Evolutionary conservation across 2,888 invertebrate species (phyloP), one percentile per base, ranked within the genome.

Genomic region (Ornithoptera priamus): DNA sequence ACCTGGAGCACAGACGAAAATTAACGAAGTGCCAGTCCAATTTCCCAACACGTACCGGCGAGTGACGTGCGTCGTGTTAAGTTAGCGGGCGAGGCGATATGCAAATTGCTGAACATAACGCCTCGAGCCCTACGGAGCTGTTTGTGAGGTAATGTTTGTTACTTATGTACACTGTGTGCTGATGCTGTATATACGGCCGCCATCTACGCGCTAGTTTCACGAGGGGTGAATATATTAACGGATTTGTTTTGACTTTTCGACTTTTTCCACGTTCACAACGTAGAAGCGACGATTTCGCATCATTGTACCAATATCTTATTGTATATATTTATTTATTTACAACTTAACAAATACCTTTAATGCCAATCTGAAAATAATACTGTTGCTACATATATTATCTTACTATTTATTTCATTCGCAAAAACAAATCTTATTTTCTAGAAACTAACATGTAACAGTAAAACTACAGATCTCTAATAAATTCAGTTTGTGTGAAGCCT

Each of bases 111-210:
- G 67, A 53, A 53, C 53, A 61, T 56, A 76, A 76, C 80, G 77
- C 79, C 76, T 75, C 75, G 77, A 77, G 77, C 81, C 81, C 76
- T 73, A 74, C 71, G 73, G 75, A 75, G 74, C 72, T 87, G 87
- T 88, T 87, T 88, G 85, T 85, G 85, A 80, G 83, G 81, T 82
- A 79, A 80, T 85, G 83, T 87, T 85, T 86, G 77, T 85, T 82
- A 84, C 82, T 75, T 77, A 73, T 74, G 73, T 73, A 78, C 75
- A 73, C 72, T 81, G 77, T 81, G 76, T 77, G 75, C 76, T 61
- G 76, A 75, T 77, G 80, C 80, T 81, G 81, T 83, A 82, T 78
- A 78, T 80, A 79, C 75, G 75, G 39, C 42, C 50, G 50, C 50
- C 18, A 18, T 50, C 50, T 50, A 64, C 57, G 71, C 71, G 71